Conservation (phyloP, 2,113 vertebrate species). For the Electrona antarctica region DNA sequence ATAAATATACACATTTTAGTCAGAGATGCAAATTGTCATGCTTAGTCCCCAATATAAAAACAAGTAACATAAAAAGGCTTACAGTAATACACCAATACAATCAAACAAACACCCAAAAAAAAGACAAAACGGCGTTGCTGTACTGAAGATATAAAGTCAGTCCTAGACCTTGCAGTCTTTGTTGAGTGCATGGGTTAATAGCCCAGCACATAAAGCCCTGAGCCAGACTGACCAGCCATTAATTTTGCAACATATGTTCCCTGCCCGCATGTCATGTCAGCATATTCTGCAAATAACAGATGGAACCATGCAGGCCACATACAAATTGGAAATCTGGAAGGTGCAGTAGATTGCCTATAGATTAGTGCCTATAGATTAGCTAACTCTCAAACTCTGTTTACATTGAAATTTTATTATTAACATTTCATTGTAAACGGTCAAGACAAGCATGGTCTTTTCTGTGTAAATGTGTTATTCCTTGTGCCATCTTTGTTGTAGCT, state of each 20-base stretch:
- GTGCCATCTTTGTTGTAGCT: not conserved
- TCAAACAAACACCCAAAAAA: too few relatives aligned
- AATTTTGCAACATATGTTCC: slow-evolving; percentile 12
- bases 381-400: too few relatives aligned
- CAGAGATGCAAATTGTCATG: not conserved
- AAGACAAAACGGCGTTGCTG: too few relatives aligned
- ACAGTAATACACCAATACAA: too few relatives aligned
- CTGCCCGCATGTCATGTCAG: slow-evolving; percentile 10
- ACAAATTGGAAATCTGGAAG: not conserved
- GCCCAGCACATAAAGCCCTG: not conserved
- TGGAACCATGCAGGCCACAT: not conserved
- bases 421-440: too few relatives aligned
- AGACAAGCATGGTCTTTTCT: not conserved
- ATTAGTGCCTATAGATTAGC: not conserved
- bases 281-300: not conserved
- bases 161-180: not conserved
- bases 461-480: not conserved
- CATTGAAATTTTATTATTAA: too few relatives aligned
- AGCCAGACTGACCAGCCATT: slow-evolving; percentile 9
- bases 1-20: not conserved
- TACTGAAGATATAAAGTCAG: too few relatives aligned
- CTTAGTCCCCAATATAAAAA: too few relatives aligned
- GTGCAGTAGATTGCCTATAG: not conserved
- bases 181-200: slow-evolving; percentile 3
- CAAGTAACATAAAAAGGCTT: too few relatives aligned